Conservation (phyloP, 2,888 invertebrate genomes). For the Drosophila stalkeri region DNA sequence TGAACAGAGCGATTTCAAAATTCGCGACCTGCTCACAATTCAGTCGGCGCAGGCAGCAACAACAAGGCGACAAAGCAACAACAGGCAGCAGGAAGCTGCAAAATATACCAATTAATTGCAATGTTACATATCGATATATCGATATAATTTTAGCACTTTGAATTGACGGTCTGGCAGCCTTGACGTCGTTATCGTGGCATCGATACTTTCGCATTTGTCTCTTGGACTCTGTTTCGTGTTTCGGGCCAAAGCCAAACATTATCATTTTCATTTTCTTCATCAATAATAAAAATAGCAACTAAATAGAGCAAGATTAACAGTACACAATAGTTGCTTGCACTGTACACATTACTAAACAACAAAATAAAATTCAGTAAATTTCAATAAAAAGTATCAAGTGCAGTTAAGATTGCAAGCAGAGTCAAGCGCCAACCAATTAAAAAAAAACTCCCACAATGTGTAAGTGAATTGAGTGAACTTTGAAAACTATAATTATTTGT, state of each 20-base stretch:
- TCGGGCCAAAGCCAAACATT: constrained; percentile 66
- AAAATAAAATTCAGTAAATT: constrained; percentile 6
- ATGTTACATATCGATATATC: constrained; percentile 38
- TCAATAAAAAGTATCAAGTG: constrained; percentile 36
- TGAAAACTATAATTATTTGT: constrained; percentile 13
- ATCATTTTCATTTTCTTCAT: constrained; percentile 62
- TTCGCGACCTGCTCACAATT: constrained; percentile 53
- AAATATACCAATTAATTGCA: constrained; percentile 45
- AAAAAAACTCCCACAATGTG: constrained; percentile 43
- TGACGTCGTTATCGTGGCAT: constrained; percentile 27
- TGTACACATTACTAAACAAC: constrained; percentile 34
- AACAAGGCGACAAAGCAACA: constrained; percentile 57
- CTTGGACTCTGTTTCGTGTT: constrained; percentile 54
- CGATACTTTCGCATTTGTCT: constrained; percentile 49
- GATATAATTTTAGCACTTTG: constrained; percentile 11
- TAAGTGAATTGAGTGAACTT: constrained; percentile 40
- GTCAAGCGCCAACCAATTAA: constrained; percentile 32
- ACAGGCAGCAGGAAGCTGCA: constrained; percentile 59
- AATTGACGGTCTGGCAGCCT: constrained; percentile 22
- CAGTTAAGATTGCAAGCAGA: constrained; percentile 24
- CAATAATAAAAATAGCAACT: constrained; percentile 48
- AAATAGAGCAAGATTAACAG: constrained; percentile 40
- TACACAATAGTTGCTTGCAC: constrained; percentile 48
- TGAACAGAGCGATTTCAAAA: constrained; percentile 46
- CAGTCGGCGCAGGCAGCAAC: constrained; percentile 52